Evolutionary conservation across 2,888 invertebrate species (phyloP), one percentile per base, ranked within the genome.

Genomic region (Lamellibrachia columna): DNA sequence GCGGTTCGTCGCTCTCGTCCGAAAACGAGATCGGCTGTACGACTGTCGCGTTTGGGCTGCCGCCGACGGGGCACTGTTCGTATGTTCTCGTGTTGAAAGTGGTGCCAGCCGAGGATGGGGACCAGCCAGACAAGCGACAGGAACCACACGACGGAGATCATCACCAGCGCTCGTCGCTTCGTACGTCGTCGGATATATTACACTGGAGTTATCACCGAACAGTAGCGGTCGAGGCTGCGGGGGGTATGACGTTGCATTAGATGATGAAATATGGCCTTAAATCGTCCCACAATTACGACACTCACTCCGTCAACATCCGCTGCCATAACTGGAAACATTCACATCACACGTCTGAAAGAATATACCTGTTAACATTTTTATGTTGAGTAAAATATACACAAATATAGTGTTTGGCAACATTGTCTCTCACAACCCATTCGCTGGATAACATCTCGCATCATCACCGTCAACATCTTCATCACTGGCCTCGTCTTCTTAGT

Each of bases 161-260:
- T 97, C 91, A 96, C 94, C 28, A 97, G 95, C 0, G 97, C 97
- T 28, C 97, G 94, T 93, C 96, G 96, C 93, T 97, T 97, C 6
- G 97, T 97, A 92, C 97, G 94, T 94, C 96, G 96, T 9, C 97
- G 95, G 92, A 97, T 94, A 95, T 97, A 97, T 92, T 96, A 95
- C n/a, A 97, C 95, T 3, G 97, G 97, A 6, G 96, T 96, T n/a
- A 97, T 97, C 92, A 97, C 97, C 53, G 97, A 97, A 97, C 97
- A 97, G 95, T 97, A 97, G 40, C 97, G 96, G 93, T 96, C 96
- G 3, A 96, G 95, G 93, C 96, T 91, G 91, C 58, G 58, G 2
- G 91, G 6, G 1, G 28, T 7, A 91, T 3, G 40, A 40, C 40
- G 40, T 11, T 3, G 22, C 15, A 75, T 2, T n/a, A 75, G 22